Evolutionary conservation across 2,888 invertebrate genomes (phyloP).

Genomic region (Fissipunctia ypsillon): DNA sequence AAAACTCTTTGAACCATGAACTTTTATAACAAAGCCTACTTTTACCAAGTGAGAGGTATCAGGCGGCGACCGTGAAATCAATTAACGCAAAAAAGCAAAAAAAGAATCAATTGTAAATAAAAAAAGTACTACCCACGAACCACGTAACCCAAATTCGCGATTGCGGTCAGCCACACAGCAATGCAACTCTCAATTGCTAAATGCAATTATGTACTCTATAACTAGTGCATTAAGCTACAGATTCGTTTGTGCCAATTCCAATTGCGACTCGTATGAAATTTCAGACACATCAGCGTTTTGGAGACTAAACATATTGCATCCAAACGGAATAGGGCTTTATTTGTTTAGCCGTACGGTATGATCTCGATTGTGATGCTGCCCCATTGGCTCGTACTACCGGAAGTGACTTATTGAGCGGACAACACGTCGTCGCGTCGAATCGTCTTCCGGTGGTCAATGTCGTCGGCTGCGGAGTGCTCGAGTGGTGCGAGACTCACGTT

Average conservation of each 20-base stretch:
- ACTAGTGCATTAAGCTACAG: constrained; percentile 27
- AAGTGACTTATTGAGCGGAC: constrained; percentile 81
- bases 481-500: constrained; percentile 62
- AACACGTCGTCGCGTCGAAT: constrained; percentile 78
- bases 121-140: constrained; percentile 43
- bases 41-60: constrained; percentile 64
- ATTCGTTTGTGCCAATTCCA: constrained; percentile 39
- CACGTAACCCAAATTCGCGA: constrained; percentile 62
- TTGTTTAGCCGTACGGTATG: constrained; percentile 46
- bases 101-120: constrained; percentile 54
- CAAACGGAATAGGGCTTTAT: constrained; percentile 33
- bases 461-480: constrained; percentile 63
- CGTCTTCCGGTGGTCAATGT: constrained; percentile 84
- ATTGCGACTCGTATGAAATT: constrained; percentile 55
- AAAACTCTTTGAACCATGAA: constrained; percentile 60
- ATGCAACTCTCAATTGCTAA: constrained; percentile 44
- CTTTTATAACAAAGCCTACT: constrained; percentile 55
- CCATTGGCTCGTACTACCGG: constrained; percentile 70
- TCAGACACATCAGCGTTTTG: constrained; percentile 63
- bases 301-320: constrained; percentile 24
- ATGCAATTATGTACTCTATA: constrained; percentile 54
- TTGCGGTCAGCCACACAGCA: constrained; percentile 60
- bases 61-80: constrained; percentile 62
- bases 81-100: constrained; percentile 58
- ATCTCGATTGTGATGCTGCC: constrained; percentile 41